Base-by-base conservation (phyloP, 1,140 invertebrate species). In the Thaumetopoea pityocampa region DNA sequence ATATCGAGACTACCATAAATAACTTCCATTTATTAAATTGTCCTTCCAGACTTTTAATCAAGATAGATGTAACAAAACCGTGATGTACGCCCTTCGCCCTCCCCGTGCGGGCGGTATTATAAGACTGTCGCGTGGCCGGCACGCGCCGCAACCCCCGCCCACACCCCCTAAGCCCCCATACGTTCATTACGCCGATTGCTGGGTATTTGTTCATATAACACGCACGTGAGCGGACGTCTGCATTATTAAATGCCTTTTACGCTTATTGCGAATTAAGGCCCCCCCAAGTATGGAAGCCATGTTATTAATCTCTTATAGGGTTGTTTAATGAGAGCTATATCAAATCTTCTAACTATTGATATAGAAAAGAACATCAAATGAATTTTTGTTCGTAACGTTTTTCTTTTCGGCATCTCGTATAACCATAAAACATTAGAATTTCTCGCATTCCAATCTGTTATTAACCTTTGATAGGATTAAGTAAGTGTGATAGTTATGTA, bases 191-290 rank as follows among this genome's bases (percentile, higher is more conserved):
- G 29, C 24, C 57, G 64, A 81, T 76, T 69, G 67, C 64, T 58
- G 53, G 49, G 71, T 68, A 76, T 82, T 80, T 80, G 76, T 72
- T 67, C 67, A 61, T 43, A 45, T 55, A 38, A 52, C 63, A 46
- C 58, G 64, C 68, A 67, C 67, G 62, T 62, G 64, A 51, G 12
- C 72, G 60, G 62, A 73, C 69, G 73, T 72, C 60, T 80, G 72
- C 72, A 83, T 83, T 83, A 83, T 83, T 83, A 83, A 83, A 83
- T 78, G 79, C 77, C 79, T 81, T 83, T 83, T 79, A 83, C 65
- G 67, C 74, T 83, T 80, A 77, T 83, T 79, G 77, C 66, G 44
- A 74, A 67, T 74, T 74, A 73, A 74, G 56, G 42, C 47, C 59
- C 67, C 60, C 57, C 49, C 50, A 48, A 46, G 46, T 46, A 59